phyloP scores from a whole-genome alignment of 2,797 vertebrate species.

The Gymnopithys bicolor region DNA sequence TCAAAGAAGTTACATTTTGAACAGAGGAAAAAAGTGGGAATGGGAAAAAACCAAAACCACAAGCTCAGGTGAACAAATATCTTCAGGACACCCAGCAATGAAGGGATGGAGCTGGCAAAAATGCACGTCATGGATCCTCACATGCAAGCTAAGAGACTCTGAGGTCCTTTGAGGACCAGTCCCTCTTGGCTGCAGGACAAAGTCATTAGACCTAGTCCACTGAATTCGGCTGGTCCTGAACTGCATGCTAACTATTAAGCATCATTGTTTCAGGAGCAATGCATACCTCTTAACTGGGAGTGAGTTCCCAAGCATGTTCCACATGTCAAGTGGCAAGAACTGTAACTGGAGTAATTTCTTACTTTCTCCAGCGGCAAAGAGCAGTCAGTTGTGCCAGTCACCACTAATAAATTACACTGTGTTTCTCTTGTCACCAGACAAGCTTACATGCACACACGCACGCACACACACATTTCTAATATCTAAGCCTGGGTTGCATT shows the following conservation, averaged over 20 bases:
- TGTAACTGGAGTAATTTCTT: neutral
- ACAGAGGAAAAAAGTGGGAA: neutral
- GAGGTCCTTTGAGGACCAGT: neutral
- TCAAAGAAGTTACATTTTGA: neutral
- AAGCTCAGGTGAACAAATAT: neutral
- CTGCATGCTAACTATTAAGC: neutral
- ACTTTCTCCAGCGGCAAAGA: neutral
- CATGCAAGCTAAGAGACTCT: neutral
- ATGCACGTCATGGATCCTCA: neutral
- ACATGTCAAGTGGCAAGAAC: neutral
- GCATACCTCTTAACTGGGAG: neutral
- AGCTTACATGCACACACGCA: neutral
- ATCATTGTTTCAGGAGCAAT: neutral
- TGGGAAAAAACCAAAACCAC: fast-evolving
- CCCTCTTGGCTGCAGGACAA: neutral
- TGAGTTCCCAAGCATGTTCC: neutral
- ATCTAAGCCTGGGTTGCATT: neutral
- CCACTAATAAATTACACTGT: neutral
- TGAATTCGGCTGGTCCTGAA: neutral
- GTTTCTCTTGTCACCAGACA: conserved; percentile 8
- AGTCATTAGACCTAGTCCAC: neutral
- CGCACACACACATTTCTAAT: neutral
- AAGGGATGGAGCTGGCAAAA: neutral
- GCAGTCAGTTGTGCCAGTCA: neutral
- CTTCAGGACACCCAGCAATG: neutral